These are phyloP conservation scores for Porites rus DNA, from an alignment of 92 coral and sea anemone species.

Conservation along the genomic window DNA sequence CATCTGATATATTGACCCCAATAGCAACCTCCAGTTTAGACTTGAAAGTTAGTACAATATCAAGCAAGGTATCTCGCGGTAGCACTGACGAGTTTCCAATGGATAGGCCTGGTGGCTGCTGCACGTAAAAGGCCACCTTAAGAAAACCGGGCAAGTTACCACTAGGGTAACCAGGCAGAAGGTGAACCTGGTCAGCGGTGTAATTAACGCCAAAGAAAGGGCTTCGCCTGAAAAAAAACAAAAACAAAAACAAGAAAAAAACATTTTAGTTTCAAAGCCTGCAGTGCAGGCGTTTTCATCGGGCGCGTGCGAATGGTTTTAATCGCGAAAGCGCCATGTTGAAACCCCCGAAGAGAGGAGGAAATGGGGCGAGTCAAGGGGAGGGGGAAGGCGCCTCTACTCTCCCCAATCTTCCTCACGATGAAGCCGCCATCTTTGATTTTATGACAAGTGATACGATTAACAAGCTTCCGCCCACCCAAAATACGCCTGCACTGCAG, in stretches of 20 bases:
- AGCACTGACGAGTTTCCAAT: constrained; percentile 26
- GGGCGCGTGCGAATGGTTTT: too few species aligned
- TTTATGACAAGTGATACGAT: too few species aligned
- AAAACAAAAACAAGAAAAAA: not conserved
- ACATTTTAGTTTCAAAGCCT: not conserved
- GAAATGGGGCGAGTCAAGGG: too few species aligned
- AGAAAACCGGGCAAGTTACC: not conserved
- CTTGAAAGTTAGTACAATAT: not conserved
- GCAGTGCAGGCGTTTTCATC: too few species aligned
- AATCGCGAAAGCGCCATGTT: too few species aligned
- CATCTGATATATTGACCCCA: constrained; percentile 1
- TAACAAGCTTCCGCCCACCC: too few species aligned
- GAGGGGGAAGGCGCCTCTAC: too few species aligned
- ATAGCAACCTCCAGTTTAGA: not conserved
- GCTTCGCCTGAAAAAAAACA: not conserved
- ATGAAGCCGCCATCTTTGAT: too few species aligned
- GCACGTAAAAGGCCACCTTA: constrained; percentile 38
- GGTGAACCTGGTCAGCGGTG: constrained; percentile 37
- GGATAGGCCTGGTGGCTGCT: constrained; percentile 27
- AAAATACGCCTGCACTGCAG: too few species aligned
- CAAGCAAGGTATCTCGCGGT: not conserved
- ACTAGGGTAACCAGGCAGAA: constrained; percentile 22
- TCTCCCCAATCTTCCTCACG: too few species aligned
- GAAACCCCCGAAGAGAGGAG: too few species aligned
- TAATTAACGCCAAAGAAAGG: not conserved